Evolutionary conservation across 2,797 vertebrate species (phyloP).

Genomic region (Pseudomugil tenellus): DNA sequence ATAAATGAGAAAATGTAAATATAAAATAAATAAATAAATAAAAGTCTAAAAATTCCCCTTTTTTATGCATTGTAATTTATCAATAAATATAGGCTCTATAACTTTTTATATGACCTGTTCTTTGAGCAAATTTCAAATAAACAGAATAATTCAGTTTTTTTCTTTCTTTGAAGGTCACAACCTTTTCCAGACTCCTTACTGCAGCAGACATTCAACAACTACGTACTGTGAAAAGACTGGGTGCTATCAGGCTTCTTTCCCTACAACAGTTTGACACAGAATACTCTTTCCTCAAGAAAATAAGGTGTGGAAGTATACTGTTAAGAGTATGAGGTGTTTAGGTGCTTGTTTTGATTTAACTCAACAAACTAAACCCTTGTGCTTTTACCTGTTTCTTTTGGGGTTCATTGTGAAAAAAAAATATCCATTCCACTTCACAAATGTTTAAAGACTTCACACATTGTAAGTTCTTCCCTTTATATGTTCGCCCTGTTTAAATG

Average conservation of each 20-base stretch:
- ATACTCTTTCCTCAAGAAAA: slow-evolving; percentile 86
- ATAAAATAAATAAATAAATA: too few species aligned
- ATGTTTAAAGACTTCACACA: neutral
- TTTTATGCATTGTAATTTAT: too few species aligned
- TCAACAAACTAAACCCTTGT: neutral
- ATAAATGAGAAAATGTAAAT: too few species aligned
- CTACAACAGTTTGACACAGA: slow-evolving; percentile 92
- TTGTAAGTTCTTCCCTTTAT: neutral
- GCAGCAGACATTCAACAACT: slow-evolving; percentile 76
- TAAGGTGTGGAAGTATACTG: slow-evolving; percentile 78
- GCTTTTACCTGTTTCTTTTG: neutral
- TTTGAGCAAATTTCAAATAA: fast-evolving
- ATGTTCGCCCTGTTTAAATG: neutral
- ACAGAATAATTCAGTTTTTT: neutral
- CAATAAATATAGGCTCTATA: neutral
- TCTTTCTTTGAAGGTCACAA: slow-evolving; percentile 83
- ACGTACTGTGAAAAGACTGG: slow-evolving; percentile 41
- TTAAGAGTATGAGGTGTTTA: neutral
- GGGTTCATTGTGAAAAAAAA: neutral
- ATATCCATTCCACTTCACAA: neutral
- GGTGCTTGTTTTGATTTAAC: neutral
- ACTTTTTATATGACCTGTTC: neutral
- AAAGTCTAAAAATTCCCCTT: too few species aligned
- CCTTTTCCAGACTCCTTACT: slow-evolving; percentile 91
- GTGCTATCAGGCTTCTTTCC: slow-evolving; percentile 77